Base-by-base conservation (phyloP, 2,888 invertebrate genomes). In the Trypoxylon attenuatum region DNA sequence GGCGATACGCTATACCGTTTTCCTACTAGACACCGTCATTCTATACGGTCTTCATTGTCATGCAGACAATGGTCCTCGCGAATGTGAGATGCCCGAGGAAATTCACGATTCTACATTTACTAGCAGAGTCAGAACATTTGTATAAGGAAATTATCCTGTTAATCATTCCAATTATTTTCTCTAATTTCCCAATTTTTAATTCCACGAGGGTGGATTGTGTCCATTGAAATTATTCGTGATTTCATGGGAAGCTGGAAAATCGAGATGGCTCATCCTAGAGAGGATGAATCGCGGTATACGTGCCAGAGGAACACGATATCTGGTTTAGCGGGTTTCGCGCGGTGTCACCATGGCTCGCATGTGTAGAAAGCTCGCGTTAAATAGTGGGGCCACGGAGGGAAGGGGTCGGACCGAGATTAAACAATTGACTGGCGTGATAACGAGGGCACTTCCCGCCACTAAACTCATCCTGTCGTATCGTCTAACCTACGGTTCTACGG, bases 401-500 rank as follows among this genome's bases (percentile, higher is more conserved):
- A 61, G 69, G 53, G 61, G 63, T 54, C 63, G 57, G 69, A 73
- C 73, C 68, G 80, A 82, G 83, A 84, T 85, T 85, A 85, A 84
- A 82, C 83, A 83, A 85, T 85, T 85, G 84, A 76, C 79, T 79
- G 82, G 84, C 78, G 85, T 81, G 81, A 84, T 85, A 85, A 85
- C 83, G 84, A 84, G 84, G 82, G 78, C 84, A 84, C 84, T 84
- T 84, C 84, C 84, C 84, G 84, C 79, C 80, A 77, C 79, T 83
- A 82, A 84, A 77, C 77, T 81, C 82, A 83, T 82, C 82, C 82
- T 79, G 79, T 78, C 79, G 81, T 79, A 67, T 71, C 60, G 61
- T 69, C 68, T 69, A 67, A 71, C 69, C 68, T 68, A 53, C 68
- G 61, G 56, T 55, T 62, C 69, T 64, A 46, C 45, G 67, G 45